Evolutionary conservation across 2,113 vertebrate genomes (phyloP).

Genomic region (Cyprinodon variegatus): DNA sequence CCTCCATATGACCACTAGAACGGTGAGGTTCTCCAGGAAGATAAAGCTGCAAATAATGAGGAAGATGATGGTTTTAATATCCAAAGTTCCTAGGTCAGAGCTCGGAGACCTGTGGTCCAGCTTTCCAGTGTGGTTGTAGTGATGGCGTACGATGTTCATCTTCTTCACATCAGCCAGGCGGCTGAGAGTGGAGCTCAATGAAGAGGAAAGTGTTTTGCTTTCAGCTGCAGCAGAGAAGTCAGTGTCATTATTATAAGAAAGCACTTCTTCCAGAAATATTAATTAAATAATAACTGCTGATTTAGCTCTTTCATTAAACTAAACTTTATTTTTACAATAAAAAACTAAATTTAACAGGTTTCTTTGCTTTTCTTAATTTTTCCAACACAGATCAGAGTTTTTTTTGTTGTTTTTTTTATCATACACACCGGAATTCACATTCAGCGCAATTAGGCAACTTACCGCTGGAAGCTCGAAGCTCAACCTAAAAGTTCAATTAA

Average conservation of each 20-base stretch:
- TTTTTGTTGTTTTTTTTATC: neutral
- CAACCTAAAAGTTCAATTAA: neutral
- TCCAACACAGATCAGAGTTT: neutral
- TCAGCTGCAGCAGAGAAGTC: slow-evolving; percentile 17
- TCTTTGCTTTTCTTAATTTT: neutral
- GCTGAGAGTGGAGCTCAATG: slow-evolving; percentile 58
- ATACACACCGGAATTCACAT: neutral
- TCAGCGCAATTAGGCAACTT: slow-evolving; percentile 17
- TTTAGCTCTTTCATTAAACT: neutral
- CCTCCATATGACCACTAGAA: slow-evolving; percentile 93
- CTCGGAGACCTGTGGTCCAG: slow-evolving; percentile 69
- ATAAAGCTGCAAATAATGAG: slow-evolving; percentile 91
- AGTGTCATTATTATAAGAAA: neutral
- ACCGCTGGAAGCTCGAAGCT: slow-evolving; percentile 41
- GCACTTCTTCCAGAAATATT: neutral
- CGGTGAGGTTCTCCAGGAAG: slow-evolving; percentile 92
- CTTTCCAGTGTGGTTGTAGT: slow-evolving; percentile 95
- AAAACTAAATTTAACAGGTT: neutral
- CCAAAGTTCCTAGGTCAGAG: slow-evolving; percentile 62
- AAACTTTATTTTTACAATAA: neutral
- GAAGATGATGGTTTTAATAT: slow-evolving; percentile 80
- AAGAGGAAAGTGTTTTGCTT: slow-evolving; percentile 31
- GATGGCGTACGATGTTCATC: slow-evolving; percentile 82
- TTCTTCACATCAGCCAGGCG: slow-evolving; percentile 43
- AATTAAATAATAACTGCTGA: neutral